Base-by-base conservation (phyloP, 92 coral and sea anemone genomes). In the Chrysogorgia sp. region DNA sequence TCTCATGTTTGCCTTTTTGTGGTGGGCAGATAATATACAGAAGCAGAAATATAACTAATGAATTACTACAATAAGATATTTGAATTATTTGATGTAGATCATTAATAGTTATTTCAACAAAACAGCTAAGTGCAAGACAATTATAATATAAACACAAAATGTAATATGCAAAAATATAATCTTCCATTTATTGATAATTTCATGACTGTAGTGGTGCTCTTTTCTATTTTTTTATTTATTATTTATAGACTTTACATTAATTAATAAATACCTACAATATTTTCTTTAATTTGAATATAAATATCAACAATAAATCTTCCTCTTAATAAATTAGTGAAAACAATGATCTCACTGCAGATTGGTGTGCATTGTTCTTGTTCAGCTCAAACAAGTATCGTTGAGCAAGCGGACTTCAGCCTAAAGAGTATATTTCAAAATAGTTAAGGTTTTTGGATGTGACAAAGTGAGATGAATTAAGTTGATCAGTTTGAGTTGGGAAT, bases 1-100 rank as follows among this genome's bases (percentile, higher is more conserved):
- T 30, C 89, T 96, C 8, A 64, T 96, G 77, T 96, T 96, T 96
- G 99, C 97, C 30, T 87, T 96, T n/a, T 85, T 90, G 89, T 96
- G 99, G 99, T 96, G 79, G 79, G 35, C 5, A 56, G 65, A 72
- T 23, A 69, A 69, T 41, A 25, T 47, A 10, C 64, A 56, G 28
- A 72, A 31, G 34, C 7, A 53, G 50, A 40, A 40, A 49, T 31
- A 22, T 23, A 34, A 17, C 0, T 19, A 63, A 37, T 37, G 12
- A 37, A n/a, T n/a, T n/a, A n/a, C n/a, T n/a, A n/a, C n/a, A n/a
- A n/a, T n/a, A n/a, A n/a, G n/a, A n/a, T n/a, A n/a, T n/a, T n/a
- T n/a, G n/a, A n/a, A n/a, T n/a, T n/a, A n/a, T n/a, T n/a, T n/a
- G n/a, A n/a, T n/a, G n/a, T n/a, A n/a, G n/a, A n/a, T n/a, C n/a